These are phyloP conservation scores for Drosophila kurseongensis DNA, from an alignment of 1,140 invertebrate species.

Conservation along the genomic window DNA sequence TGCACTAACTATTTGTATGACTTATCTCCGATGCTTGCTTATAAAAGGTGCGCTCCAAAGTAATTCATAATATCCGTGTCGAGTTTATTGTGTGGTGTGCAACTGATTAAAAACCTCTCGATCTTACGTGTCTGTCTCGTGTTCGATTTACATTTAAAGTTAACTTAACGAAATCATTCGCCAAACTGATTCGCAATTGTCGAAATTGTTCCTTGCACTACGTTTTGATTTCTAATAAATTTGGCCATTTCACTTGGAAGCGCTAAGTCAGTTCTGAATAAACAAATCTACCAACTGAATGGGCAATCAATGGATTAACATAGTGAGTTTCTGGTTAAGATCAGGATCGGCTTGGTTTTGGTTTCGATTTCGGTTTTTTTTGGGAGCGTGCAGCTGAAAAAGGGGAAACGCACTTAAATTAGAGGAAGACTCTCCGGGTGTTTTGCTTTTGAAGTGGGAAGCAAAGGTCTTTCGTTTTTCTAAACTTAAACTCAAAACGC, in stretches of 20 bases:
- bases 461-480: conserved; percentile 40
- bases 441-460: conserved; percentile 68
- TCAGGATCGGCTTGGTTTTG: conserved; percentile 1
- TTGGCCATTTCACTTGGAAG: conserved; percentile 83
- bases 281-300: conserved; percentile 54
- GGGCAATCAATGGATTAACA: conserved; percentile 40
- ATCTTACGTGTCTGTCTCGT: conserved; percentile 12
- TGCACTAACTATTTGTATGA: conserved; percentile 69
- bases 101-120: conserved; percentile 62
- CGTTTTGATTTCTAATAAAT: conserved; percentile 78
- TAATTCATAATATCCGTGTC: conserved; percentile 39
- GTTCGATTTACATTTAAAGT: conserved; percentile 34
- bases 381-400: conserved; percentile 35
- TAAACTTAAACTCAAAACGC: conserved; percentile 46
- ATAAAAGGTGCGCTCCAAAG: conserved; percentile 74
- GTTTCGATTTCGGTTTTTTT: conserved; percentile 7
- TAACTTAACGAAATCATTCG: conserved; percentile 59
- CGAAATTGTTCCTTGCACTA: conserved; percentile 54
- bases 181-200: conserved; percentile 54
- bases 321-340: conserved; percentile 30
- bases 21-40: conserved; percentile 45
- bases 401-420: conserved; percentile 59
- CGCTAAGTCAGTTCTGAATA: conserved; percentile 82
- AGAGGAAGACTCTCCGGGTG: conserved; percentile 74
- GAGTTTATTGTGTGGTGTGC: conserved; percentile 43